A percentile compares a stretch with the other conserved stretches of the same genome.
Conservation (phyloP, 2,888 invertebrate species). For the Eulithis testata region DNA sequence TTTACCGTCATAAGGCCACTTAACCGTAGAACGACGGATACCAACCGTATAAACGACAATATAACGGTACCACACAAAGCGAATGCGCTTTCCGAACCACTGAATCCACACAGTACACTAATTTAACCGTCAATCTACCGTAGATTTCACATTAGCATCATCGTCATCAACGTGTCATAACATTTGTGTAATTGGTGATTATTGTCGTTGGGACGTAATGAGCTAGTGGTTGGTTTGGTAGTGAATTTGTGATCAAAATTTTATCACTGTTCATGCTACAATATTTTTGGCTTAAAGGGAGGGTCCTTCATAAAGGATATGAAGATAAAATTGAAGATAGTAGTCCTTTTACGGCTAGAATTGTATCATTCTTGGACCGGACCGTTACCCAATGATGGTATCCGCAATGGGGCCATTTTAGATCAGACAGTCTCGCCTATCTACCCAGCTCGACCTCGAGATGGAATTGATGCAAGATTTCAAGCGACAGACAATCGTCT, state of each 20-base stretch:
- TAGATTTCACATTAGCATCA: slow-evolving; percentile 17
- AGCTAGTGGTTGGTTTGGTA: too few relatives aligned
- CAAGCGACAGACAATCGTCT: slow-evolving; percentile 23
- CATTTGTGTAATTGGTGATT: slow-evolving; percentile 10
- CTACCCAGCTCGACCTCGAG: slow-evolving; percentile 19
- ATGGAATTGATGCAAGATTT: slow-evolving; percentile 20
- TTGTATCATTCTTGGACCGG: slow-evolving; percentile 6
- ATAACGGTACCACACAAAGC: slow-evolving; percentile 52
- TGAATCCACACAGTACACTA: slow-evolving; percentile 52
- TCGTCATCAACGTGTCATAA: slow-evolving; percentile 7
- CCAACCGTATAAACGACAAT: slow-evolving; percentile 23
- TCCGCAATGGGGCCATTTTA: slow-evolving; percentile 2
- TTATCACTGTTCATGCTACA: too few relatives aligned
- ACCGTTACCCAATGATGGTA: slow-evolving; percentile 12
- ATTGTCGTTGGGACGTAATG: slow-evolving; percentile 6
- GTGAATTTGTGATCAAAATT: too few relatives aligned
- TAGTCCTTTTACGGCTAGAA: not conserved
- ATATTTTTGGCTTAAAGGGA: too few relatives aligned
- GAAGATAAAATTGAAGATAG: slow-evolving; percentile 12
- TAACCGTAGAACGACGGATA: slow-evolving; percentile 21
- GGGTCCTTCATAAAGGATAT: too few relatives aligned
- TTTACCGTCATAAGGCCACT: slow-evolving; percentile 4
- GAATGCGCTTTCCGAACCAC: slow-evolving; percentile 60
- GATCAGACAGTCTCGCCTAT: slow-evolving; percentile 17
- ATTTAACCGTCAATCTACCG: slow-evolving; percentile 43